Conservation (phyloP, 2,797 vertebrate genomes). For the Fistularia commersonii region DNA sequence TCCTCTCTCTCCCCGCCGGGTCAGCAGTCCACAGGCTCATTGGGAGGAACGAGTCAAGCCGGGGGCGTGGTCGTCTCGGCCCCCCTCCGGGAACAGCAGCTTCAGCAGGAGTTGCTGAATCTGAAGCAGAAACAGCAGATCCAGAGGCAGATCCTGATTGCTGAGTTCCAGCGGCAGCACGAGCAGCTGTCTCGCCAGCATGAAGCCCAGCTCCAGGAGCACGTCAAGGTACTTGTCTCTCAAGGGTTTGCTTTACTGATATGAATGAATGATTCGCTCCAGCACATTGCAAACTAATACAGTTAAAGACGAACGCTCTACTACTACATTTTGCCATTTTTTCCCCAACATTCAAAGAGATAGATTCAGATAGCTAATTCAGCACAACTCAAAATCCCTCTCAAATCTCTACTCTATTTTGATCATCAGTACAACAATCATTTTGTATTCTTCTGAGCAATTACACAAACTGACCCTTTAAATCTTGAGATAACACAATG, state of each 20-base stretch:
- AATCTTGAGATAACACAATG: too few relatives aligned
- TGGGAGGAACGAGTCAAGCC: slow-evolving; percentile 22
- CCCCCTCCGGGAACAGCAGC: slow-evolving; percentile 84
- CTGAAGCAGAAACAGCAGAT: slow-evolving; percentile 99
- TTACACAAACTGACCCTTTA: too few relatives aligned
- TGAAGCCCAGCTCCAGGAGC: slow-evolving; percentile 93
- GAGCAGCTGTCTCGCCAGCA: slow-evolving; percentile 97
- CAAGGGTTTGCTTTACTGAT: too few relatives aligned
- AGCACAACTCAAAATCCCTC: too few relatives aligned
- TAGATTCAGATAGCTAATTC: too few relatives aligned
- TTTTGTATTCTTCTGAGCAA: too few relatives aligned
- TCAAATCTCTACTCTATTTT: background rate
- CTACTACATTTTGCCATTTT: too few relatives aligned
- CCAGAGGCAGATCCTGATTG: slow-evolving; percentile 95
- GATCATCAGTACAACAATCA: background rate
- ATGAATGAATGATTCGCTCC: too few relatives aligned
- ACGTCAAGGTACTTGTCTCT: slow-evolving; percentile 82
- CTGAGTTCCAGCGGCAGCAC: slow-evolving; percentile 95
- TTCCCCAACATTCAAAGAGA: too few relatives aligned
- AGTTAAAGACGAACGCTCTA: too few relatives aligned
- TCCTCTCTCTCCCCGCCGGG: slow-evolving; percentile 54
- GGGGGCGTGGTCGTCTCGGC: slow-evolving; percentile 30
- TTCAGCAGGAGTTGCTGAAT: slow-evolving; percentile 93
- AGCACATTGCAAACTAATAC: too few relatives aligned
- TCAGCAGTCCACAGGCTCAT: slow-evolving; percentile 40